phyloP scores from a whole-genome alignment of 2,797 vertebrate genomes.

The Euphonia xanthogaster region DNA sequence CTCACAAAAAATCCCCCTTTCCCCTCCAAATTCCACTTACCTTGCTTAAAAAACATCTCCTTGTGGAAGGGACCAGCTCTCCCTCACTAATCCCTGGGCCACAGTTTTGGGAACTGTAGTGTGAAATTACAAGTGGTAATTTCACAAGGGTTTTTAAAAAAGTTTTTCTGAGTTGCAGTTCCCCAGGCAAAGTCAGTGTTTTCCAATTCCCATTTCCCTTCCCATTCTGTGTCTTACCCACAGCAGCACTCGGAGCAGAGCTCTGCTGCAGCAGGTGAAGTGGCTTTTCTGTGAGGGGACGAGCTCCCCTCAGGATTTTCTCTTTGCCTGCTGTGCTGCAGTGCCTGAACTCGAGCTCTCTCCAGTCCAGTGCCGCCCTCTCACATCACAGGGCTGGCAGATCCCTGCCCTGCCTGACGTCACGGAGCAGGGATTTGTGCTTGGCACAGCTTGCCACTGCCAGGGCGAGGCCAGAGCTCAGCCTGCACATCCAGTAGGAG shows the following conservation, averaged over 20 bases:
- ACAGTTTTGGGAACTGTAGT: neutral
- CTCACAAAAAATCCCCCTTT: neutral
- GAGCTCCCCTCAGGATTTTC: neutral
- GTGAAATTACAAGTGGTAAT: neutral
- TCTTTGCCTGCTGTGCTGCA: neutral
- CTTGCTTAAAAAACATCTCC: neutral
- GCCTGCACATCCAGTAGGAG: neutral
- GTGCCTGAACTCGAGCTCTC: neutral
- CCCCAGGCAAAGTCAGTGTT: neutral
- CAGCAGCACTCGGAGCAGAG: neutral
- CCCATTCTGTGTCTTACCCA: accelerated
- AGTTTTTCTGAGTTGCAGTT: neutral
- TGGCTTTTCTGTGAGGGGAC: accelerated
- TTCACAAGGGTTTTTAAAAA: neutral
- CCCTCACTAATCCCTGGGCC: neutral
- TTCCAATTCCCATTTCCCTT: neutral
- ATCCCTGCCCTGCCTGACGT: neutral
- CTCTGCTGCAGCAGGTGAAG: neutral
- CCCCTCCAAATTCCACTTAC: neutral
- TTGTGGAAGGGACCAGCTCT: neutral
- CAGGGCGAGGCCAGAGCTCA: neutral
- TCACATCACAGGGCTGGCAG: neutral
- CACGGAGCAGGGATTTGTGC: neutral
- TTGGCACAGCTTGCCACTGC: neutral
- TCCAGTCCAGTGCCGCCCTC: neutral